Conservation (phyloP, 2,888 invertebrate species). For the Pogonocherus hispidulus region DNA sequence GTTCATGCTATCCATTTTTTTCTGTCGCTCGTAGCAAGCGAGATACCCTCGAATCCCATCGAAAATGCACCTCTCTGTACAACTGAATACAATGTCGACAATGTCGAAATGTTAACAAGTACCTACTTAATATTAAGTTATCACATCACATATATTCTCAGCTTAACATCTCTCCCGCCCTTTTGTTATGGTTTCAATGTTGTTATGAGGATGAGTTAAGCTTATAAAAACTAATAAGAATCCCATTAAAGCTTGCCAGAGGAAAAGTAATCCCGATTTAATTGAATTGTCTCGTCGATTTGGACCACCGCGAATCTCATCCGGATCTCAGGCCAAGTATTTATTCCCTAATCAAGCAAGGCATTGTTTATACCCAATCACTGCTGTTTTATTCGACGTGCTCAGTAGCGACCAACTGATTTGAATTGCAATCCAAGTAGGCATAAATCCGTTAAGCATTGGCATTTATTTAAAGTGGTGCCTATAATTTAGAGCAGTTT, state of each 20-base stretch:
- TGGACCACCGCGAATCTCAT: slow-evolving; percentile 64
- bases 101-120: no score
- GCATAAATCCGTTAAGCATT: slow-evolving; percentile 65
- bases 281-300: slow-evolving; percentile 65
- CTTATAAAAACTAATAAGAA: neutral
- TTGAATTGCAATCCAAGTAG: slow-evolving; percentile 65
- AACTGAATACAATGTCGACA: no score
- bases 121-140: no score
- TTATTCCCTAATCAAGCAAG: slow-evolving; percentile 66
- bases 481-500: slow-evolving; percentile 59
- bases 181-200: no score
- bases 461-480: slow-evolving; percentile 64
- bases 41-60: no score
- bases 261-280: slow-evolving; percentile 56
- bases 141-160: no score
- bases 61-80: no score
- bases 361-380: slow-evolving; percentile 67
- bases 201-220: slow-evolving; percentile 18
- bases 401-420: slow-evolving; percentile 62
- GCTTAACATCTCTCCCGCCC: no score
- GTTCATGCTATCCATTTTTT: no score
- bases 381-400: slow-evolving; percentile 60
- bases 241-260: slow-evolving; percentile 38
- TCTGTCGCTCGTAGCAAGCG: no score
- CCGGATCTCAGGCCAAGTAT: slow-evolving; percentile 59